Base-by-base conservation (phyloP, 2,888 invertebrate species). In the Cephus spinipes region DNA sequence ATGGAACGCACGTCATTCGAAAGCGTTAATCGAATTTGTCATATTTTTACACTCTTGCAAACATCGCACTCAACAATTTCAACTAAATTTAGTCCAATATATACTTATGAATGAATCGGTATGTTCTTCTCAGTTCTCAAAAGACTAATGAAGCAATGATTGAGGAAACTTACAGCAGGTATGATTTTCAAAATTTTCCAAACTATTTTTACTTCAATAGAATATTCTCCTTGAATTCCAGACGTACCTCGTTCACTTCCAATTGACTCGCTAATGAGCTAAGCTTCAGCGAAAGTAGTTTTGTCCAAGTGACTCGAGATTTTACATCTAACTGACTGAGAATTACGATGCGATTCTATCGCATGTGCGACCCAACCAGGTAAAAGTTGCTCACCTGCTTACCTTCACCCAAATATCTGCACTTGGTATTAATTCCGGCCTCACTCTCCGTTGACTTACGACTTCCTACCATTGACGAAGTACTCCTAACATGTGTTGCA, bases 401-500 rank as follows among this genome's bases (percentile, higher is more conserved):
- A 86, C 89, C 89, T 89, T 89, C 87, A 89, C 89, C 87, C 79
- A 83, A 83, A 82, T 85, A 35, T 79, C 69, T 77, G 84, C 74
- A 83, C 88, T 85, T 87, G 86, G 83, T 87, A 88, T 87, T 86
- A 83, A 79, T 83, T 80, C 77, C 78, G 31, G 75, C 78, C 55
- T 55, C 23, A 55, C 23, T 23, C 55, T 55, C 23, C 55, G 55
- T 9, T 55, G 23, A 55, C 55, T 23, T 55, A 55, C 55, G 55
- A 55, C 55, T 55, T 55, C 23, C 55, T 55, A 55, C 23, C 55
- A 55, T 55, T 55, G 9, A 23, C 55, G 9, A 55, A 23, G 23
- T 55, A 2, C 55, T 23, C 2, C 23, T 55, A 55, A 55, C 55
- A 55, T 9, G 23, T 23, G 23, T 55, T 55, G 15, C 55, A 55